Evolutionary conservation across 2,797 vertebrate genomes (phyloP).

Genomic region (Microhierax caerulescens): DNA sequence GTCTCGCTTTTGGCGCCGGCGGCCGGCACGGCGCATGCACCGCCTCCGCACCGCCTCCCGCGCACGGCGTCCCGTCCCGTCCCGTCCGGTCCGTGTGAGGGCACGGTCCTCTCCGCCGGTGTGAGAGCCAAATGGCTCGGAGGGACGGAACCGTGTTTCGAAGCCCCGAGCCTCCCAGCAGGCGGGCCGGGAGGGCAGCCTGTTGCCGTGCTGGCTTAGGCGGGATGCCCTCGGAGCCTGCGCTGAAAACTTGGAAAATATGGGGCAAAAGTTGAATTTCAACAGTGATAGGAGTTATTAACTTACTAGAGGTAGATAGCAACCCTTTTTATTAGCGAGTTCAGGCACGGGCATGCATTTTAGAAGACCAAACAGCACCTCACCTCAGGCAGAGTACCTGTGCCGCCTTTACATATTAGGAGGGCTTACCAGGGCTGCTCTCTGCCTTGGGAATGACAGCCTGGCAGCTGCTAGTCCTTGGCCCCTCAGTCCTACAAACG

Average conservation of each 20-base stretch:
- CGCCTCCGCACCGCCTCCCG: background rate
- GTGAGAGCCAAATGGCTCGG: no score
- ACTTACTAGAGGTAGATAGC: no score
- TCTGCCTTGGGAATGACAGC: no score
- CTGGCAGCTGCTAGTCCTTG: no score
- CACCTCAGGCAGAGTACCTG: fast-evolving
- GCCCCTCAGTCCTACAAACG: background rate
- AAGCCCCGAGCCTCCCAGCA: fast-evolving
- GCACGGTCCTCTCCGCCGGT: no score
- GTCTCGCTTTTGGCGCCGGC: fast-evolving
- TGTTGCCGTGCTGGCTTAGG: no score
- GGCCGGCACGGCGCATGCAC: background rate
- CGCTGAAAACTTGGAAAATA: no score
- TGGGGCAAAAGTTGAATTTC: background rate
- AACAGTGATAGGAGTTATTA: no score
- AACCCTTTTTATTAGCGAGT: background rate
- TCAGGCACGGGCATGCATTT: background rate
- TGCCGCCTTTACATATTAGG: fast-evolving
- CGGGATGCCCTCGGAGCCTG: no score
- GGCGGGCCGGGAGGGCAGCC: background rate
- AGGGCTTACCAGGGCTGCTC: background rate
- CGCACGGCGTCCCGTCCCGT: background rate
- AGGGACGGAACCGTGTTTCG: fast-evolving
- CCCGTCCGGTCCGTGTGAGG: no score
- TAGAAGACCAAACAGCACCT: no score